Base-by-base conservation (phyloP, 2,888 invertebrate genomes). In the Ophion ventricosus region DNA sequence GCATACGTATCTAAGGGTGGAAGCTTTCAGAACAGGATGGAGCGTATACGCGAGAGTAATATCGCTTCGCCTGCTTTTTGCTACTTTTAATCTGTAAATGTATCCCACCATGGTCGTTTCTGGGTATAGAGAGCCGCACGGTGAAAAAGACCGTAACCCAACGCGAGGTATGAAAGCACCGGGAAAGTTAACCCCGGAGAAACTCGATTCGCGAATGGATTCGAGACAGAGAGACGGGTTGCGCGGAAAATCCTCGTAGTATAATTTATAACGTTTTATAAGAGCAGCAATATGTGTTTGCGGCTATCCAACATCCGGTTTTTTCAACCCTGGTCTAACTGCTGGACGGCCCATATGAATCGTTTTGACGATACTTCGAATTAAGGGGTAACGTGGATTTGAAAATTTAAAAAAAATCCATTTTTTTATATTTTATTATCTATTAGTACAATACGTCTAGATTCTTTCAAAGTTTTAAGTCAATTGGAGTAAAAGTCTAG, bases 1-100 rank as follows among this genome's bases (percentile, higher is more conserved):
- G 35, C 11, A 57, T 75, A 76, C 23, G 20, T 43, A 70, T 29
- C 64, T 23, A 35, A 61, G 57, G 29, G 66, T 54, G 43, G 40
- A 67, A 73, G 83, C 59, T 76, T 83, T 80, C 26, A 74, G 80
- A 78, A 66, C 67, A 59, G 40, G 57, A 35, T 29, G 67, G 74
- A 35, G 75, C 74, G 69, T 59, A 57, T 29, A 57, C 67, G 80
- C 75, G 59, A 67, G 77, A 80, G 81, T 84, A 86, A 85, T 86
- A 85, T 87, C 79, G 85, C 83, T 70, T 83, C 72, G 82, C 85
- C 87, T 86, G 87, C 87, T 89, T 90, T 90, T 90, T 90, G 88
- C 88, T 86, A 88, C 87, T 90, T 91, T 91, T 90, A 90, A 91
- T 91, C 89, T 90, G 89, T 90, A 90, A 90, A 90, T 91, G 90